A percentile compares a stretch with the other conserved stretches of the same genome.
Evolutionary conservation across 2,888 invertebrate genomes (phyloP).

Genomic region (Allacma fusca): DNA sequence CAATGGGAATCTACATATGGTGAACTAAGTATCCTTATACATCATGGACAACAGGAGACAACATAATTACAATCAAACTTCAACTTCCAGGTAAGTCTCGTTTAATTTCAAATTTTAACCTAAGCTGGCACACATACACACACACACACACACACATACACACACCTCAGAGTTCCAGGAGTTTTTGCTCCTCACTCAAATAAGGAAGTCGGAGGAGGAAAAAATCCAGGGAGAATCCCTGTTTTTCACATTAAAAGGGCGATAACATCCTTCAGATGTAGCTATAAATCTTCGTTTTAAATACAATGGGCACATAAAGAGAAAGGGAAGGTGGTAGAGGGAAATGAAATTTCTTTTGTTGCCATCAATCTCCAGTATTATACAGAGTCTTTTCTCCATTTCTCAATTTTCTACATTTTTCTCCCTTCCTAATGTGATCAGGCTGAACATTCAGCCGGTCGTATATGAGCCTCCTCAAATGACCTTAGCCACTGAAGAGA

Average conservation of each 20-base stretch:
- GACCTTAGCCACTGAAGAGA: neutral
- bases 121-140: too few relatives aligned
- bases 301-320: conserved; percentile 31
- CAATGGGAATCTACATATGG: too few relatives aligned
- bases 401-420: conserved; percentile 9
- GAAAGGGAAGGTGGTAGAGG: conserved; percentile 22
- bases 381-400: conserved; percentile 20
- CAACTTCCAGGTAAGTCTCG: too few relatives aligned
- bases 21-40: too few relatives aligned
- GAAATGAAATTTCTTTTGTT: conserved; percentile 34
- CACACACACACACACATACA: too few relatives aligned
- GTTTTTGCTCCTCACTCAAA: conserved; percentile 1
- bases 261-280: conserved; percentile 30
- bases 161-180: neutral
- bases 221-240: conserved; percentile 21
- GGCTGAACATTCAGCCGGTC: neutral
- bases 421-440: conserved; percentile 7
- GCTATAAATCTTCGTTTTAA: conserved; percentile 35
- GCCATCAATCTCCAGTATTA: conserved; percentile 29
- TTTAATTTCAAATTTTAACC: too few relatives aligned
- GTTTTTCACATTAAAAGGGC: conserved; percentile 35
- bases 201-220: conserved; percentile 2
- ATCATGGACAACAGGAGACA: too few relatives aligned
- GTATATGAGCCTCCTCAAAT: neutral
- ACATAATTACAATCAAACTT: too few relatives aligned